phyloP scores from a whole-genome alignment of 2,113 vertebrate species.

The Chiloscyllium plagiosum region DNA sequence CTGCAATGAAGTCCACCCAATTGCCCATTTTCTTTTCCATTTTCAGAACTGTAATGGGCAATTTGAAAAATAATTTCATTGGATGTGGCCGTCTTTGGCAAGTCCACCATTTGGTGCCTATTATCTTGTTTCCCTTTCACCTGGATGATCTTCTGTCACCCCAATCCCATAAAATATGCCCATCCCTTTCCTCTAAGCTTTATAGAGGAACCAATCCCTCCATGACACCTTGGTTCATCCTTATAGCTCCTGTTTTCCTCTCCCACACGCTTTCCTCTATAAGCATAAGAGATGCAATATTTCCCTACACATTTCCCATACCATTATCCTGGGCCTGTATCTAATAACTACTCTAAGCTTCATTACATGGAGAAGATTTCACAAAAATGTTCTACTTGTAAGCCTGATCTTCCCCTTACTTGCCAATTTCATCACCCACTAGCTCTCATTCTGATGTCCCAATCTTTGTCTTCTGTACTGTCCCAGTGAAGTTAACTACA shows the following conservation, averaged over 20 bases:
- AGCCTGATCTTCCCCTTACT: background rate
- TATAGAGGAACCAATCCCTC: background rate
- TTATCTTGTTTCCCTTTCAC: no score
- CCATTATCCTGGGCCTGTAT: background rate
- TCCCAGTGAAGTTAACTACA: background rate
- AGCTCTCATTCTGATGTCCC: background rate
- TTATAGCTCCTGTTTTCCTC: background rate
- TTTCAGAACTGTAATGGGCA: no score
- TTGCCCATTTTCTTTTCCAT: no score
- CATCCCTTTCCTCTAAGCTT: background rate
- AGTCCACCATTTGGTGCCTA: no score
- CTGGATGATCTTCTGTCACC: no score
- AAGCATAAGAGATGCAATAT: background rate
- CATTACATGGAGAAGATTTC: background rate
- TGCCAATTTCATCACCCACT: background rate
- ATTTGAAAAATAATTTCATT: no score
- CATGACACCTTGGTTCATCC: background rate
- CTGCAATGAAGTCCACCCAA: background rate
- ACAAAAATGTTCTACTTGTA: background rate
- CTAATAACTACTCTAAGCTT: background rate
- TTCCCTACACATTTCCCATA: background rate
- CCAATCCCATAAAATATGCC: no score
- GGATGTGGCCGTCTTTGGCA: no score
- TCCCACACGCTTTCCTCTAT: no score
- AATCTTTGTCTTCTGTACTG: background rate